A percentile compares a stretch with the other conserved stretches of the same genome.
Conservation (phyloP, 2,888 invertebrate species). For the Idaea dimidiata region DNA sequence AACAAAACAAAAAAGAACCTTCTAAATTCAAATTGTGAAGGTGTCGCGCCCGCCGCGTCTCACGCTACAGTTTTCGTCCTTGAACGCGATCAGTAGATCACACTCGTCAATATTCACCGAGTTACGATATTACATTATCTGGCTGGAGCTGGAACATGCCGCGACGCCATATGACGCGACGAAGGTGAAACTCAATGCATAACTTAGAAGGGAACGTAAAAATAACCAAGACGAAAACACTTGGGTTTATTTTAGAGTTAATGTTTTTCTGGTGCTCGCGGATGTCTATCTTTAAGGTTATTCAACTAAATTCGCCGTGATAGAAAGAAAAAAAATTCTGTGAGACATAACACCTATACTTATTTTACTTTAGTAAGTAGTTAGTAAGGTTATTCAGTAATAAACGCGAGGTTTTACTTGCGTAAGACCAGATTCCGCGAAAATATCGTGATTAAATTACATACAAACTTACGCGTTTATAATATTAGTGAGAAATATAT, state of each 20-base stretch:
- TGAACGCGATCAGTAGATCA: constrained; percentile 14
- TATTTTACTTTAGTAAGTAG: too few relatives aligned
- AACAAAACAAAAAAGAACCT: too few relatives aligned
- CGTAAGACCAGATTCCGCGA: too few relatives aligned
- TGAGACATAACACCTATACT: too few relatives aligned
- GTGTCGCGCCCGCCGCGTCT: too few relatives aligned
- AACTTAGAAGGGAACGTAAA: constrained; percentile 16
- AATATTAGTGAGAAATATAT: too few relatives aligned
- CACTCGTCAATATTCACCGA: constrained; percentile 41
- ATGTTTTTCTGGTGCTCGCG: not conserved
- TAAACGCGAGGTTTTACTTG: too few relatives aligned
- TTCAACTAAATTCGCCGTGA: too few relatives aligned
- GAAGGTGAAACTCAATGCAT: constrained; percentile 26
- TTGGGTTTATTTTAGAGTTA: not conserved
- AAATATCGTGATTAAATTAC: too few relatives aligned
- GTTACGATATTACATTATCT: constrained; percentile 38
- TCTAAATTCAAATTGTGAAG: not conserved
- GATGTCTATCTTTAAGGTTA: not conserved
- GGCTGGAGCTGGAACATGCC: not conserved
- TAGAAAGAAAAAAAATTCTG: too few relatives aligned
- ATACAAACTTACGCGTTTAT: too few relatives aligned
- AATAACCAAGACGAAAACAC: constrained; percentile 4
- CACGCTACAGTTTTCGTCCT: not conserved
- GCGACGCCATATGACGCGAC: constrained; percentile 9
- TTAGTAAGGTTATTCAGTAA: too few relatives aligned